Conservation (phyloP, 2,113 vertebrate genomes). For the Ophthalmolycus amberensis region DNA sequence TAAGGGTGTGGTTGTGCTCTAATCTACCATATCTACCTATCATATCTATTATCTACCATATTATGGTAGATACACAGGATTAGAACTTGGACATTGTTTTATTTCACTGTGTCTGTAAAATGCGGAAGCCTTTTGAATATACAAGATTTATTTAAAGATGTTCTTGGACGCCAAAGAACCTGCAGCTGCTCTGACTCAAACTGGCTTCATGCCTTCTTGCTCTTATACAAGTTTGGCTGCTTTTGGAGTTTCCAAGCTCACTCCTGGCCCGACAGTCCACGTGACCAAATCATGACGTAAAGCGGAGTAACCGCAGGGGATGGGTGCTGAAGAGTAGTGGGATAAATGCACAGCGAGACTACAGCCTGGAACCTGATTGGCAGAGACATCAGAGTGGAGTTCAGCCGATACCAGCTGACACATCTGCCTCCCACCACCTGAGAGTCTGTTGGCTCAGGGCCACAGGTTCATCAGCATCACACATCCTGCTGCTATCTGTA, state of each 20-base stretch:
- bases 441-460: slow-evolving; percentile 14
- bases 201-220: not conserved
- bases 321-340: not conserved
- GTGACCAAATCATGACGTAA: not conserved
- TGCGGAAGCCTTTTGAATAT: too few relatives aligned
- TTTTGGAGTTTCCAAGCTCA: not conserved
- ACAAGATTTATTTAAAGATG: not conserved
- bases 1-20: too few relatives aligned
- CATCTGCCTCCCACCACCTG: not conserved
- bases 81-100: not conserved
- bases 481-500: slow-evolving; percentile 19
- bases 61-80: too few relatives aligned
- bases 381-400: not conserved
- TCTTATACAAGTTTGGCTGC: not conserved
- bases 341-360: slow-evolving; percentile 4
- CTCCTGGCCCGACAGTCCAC: not conserved
- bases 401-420: slow-evolving; percentile 16
- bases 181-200: not conserved
- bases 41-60: too few relatives aligned
- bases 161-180: not conserved
- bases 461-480: slow-evolving; percentile 49
- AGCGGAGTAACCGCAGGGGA: not conserved
- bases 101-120: not conserved
- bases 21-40: too few relatives aligned
- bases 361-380: slow-evolving; percentile 14